Base-by-base conservation (phyloP, 2,888 invertebrate genomes). In the Lamellibrachia columna region DNA sequence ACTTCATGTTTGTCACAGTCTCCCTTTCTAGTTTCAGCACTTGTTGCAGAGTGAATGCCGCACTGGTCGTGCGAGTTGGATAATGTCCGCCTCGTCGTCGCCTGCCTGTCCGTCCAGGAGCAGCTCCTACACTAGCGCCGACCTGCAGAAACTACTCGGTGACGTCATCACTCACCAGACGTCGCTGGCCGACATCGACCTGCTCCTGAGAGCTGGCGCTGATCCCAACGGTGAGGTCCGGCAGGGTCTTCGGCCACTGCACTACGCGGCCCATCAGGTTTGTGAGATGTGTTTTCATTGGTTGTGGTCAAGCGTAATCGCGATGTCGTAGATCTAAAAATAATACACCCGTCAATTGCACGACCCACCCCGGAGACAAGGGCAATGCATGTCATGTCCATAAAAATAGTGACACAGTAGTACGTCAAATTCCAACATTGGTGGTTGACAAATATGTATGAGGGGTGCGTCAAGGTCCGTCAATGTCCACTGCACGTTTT, bases 141-240 rank as follows among this genome's bases (percentile, higher is more conserved):
- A 92, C 11, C 91, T 98, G 94, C 98, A 98, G 97, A 97, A 98
- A 94, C 98, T 98, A 96, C 97, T 99, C 94, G 98, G 98, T 0
- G 99, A 99, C 97, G 98, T 98, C 95, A 98, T 99, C 96, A 98
- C 98, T 94, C 97, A 98, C 92, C 98, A 98, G 97, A 98, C 98
- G 91, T 98, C 98, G 0, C 96, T 98, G 93, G 98, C 98, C 95
- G 99, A 99, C 96, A 98, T 99, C 75, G 90, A n/a, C 52, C 22
- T 91, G 93, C 97, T 98, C 4, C 97, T 99, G 93, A 98, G 98
- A 40, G 98, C 98, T 95, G 99, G 99, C 4, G 95, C 94, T 3
- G 94, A 97, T 60, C 91, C 92, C 52, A 98, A 98, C 95, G 98
- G 98, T 94, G 97, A 98, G 53, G 98, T 98, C 58, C 98, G 98